phyloP scores from a whole-genome alignment of 2,888 invertebrate genomes.

The Drosophila monieri region DNA sequence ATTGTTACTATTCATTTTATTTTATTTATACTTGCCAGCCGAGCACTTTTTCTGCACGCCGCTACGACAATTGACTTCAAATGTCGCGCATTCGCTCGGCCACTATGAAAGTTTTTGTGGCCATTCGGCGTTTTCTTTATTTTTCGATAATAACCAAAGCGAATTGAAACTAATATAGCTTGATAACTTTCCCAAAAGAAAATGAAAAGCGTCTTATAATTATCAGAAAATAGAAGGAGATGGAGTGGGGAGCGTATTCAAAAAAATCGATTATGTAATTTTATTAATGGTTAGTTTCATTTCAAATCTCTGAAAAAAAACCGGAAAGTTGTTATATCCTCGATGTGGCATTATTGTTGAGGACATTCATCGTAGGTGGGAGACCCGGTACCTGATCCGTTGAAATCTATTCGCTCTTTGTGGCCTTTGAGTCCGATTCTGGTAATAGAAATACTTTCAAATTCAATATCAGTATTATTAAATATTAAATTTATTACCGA shows the following conservation, averaged over 20 bases:
- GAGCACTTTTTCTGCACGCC: constrained; percentile 63
- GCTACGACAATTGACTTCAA: constrained; percentile 73
- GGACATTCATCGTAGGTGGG: no score
- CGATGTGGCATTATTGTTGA: no score
- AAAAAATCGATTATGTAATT: constrained; percentile 61
- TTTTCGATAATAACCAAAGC: constrained; percentile 73
- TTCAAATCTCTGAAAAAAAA: neutral
- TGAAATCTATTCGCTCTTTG: no score
- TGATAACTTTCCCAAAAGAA: constrained; percentile 68
- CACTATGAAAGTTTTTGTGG: constrained; percentile 68
- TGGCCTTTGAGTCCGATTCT: no score
- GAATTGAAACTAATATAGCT: constrained; percentile 67
- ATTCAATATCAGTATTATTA: neutral
- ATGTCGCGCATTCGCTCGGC: constrained; percentile 57
- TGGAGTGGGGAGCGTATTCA: constrained; percentile 34
- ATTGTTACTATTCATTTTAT: constrained; percentile 69
- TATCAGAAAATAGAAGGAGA: constrained; percentile 5
- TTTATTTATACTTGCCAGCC: constrained; percentile 55
- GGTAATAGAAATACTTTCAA: no score
- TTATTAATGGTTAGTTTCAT: constrained; percentile 55
- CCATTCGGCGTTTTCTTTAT: constrained; percentile 55
- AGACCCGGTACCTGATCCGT: no score
- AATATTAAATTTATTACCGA: neutral
- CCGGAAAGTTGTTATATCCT: neutral
- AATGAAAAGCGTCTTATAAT: constrained; percentile 62